Percentiles rank a stretch among this genome's conserved stretches.
phyloP scores from a whole-genome alignment of 2,797 vertebrate genomes.

The Acanthiza pusilla region DNA sequence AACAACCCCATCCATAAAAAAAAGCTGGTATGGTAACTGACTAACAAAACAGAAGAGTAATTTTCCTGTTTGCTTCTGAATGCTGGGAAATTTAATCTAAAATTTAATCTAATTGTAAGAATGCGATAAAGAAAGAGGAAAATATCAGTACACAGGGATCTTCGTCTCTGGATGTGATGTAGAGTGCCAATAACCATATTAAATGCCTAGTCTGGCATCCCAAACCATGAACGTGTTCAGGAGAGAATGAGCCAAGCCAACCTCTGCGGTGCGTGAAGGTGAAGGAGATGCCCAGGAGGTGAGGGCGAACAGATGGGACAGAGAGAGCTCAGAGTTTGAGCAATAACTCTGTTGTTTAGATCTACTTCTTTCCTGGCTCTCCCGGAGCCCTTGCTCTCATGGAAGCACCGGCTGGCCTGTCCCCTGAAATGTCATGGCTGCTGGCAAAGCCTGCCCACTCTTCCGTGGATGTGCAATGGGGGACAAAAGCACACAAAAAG shows the following conservation, averaged over 20 bases:
- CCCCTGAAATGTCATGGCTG: neutral
- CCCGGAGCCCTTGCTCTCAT: neutral
- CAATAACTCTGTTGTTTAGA: neutral
- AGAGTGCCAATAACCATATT: neutral
- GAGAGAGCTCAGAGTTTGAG: neutral
- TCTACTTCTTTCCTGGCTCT: neutral
- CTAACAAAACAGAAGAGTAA: constrained; percentile 50
- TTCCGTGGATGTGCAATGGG: neutral
- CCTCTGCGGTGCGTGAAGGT: constrained; percentile 47
- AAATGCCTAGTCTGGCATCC: constrained; percentile 34
- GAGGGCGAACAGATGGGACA: constrained; percentile 22
- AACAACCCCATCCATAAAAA: neutral
- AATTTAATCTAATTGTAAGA: neutral
- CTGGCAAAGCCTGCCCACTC: neutral
- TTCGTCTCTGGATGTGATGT: neutral
- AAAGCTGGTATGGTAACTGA: constrained; percentile 5
- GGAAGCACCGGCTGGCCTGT: neutral
- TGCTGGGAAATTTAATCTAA: neutral
- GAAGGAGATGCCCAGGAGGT: constrained; percentile 50
- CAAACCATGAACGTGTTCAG: neutral
- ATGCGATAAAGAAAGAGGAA: neutral
- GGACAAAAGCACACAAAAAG: neutral
- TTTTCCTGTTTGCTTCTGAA: constrained; percentile 47
- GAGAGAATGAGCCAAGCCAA: neutral
- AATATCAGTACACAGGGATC: neutral